Base-by-base conservation (phyloP, 2,888 invertebrate genomes). In the Drosophila robusta region DNA sequence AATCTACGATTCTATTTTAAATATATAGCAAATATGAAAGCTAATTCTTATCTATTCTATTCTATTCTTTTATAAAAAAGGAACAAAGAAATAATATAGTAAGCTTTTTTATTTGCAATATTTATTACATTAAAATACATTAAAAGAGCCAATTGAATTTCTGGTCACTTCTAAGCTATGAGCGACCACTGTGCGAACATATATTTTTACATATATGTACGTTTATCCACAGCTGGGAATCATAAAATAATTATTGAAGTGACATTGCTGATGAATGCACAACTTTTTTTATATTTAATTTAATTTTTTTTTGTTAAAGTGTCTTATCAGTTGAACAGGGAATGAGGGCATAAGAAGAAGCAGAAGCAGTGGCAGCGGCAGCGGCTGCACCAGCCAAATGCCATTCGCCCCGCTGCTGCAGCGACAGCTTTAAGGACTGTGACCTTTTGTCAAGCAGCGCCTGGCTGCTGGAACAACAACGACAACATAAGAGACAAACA, bases 381-480 rank as follows among this genome's bases (percentile, higher is more conserved):
- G 9, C 9, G 29, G 8, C 9, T 8, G 26, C 18, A 55, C 12
- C 41, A 24, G 34, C 24, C 29, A 67, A 58, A 36, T 66, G 77
- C 73, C 68, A 68, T 61, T 63, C 42, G 72, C 56, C 57, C 39
- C 45, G 45, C 54, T 34, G 54, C 11, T 32, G 45, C 52, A 3
- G 3, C 11, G 24, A 26, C 47, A 56, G 66, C 74, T 77, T 80
- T 78, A 78, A 87, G 81, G 86, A 87, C 81, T 84, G 73, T 84
- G 84, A 84, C 80, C 80, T 86, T 86, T 89, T 75, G 55, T 64
- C 41, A 57, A 66, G 66, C 55, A 66, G 36, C 61, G 60, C 55
- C 60, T 49, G 74, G 49, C 69, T 72, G 66, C 58, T 44, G 14
- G 32, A 42, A 39, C 49, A 58, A 50, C 46, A 52, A 26, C 45